These are phyloP conservation scores for Myotis planiceps DNA, from an alignment of 2,797 vertebrate genomes.

Conservation along the genomic window DNA sequence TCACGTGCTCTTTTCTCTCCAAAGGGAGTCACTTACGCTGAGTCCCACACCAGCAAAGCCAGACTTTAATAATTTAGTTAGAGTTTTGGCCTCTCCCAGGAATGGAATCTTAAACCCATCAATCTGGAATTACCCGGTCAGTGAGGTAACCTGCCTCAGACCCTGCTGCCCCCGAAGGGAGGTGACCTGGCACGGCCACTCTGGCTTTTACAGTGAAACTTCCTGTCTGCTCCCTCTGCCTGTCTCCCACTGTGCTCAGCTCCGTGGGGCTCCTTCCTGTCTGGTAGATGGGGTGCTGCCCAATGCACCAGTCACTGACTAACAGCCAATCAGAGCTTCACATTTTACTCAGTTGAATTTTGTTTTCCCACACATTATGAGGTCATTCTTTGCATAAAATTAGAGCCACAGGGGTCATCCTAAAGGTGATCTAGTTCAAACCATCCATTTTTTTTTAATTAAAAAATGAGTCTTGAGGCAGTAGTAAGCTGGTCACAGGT, in stretches of 20 bases:
- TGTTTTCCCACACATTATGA: neutral
- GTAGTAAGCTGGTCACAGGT: neutral
- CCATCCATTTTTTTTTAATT: neutral
- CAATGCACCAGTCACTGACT: neutral
- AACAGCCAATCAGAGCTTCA: neutral
- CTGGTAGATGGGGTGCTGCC: neutral
- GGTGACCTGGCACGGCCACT: neutral
- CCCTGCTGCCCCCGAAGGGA: neutral
- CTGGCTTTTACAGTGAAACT: neutral
- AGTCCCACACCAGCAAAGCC: neutral
- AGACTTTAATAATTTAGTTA: neutral
- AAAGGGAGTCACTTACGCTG: neutral
- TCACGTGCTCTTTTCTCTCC: neutral
- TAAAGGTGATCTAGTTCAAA: slow-evolving; percentile 12
- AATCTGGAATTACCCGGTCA: neutral
- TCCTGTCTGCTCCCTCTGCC: neutral
- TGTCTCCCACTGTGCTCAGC: neutral
- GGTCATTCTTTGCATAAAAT: neutral
- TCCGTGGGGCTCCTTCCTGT: neutral
- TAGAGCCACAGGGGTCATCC: neutral
- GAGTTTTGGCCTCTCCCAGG: neutral
- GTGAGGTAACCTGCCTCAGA: neutral
- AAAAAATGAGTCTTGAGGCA: neutral
- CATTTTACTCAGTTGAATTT: neutral
- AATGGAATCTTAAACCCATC: neutral